These are phyloP conservation scores for Salvelinus sp. DNA, from an alignment of 2,113 vertebrate species.

Conservation along the genomic window DNA sequence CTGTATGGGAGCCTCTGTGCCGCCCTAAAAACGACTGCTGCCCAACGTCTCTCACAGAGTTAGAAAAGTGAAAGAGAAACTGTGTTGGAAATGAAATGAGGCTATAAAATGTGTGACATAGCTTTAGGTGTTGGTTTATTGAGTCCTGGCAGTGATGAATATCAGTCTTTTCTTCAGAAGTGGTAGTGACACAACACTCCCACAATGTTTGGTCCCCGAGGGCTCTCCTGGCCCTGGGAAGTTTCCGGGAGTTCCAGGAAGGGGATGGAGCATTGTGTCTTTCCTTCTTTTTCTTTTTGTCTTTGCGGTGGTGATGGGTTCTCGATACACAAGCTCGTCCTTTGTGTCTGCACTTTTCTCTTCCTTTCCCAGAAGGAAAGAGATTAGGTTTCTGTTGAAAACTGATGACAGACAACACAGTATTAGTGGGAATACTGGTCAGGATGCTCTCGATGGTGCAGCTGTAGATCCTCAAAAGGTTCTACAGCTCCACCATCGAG, in stretches of 20 bases:
- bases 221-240: conserved; percentile 22
- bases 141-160: too few species aligned
- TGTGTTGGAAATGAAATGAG: neutral
- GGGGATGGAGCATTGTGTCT: conserved; percentile 31
- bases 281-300: conserved; percentile 26
- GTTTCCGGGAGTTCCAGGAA: conserved; percentile 43
- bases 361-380: conserved; percentile 30
- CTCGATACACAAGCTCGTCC: conserved; percentile 24
- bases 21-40: neutral
- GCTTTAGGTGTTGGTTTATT: too few species aligned
- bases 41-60: neutral
- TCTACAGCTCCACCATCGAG: too few species aligned
- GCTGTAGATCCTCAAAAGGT: too few species aligned
- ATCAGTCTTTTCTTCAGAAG: too few species aligned
- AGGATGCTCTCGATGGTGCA: neutral
- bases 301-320: conserved; percentile 2
- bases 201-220: conserved; percentile 14
- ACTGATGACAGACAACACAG: neutral
- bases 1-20: neutral
- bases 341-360: conserved; percentile 5
- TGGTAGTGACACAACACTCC: too few species aligned
- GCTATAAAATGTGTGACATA: too few species aligned
- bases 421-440: neutral
- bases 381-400: conserved; percentile 17
- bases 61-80: too few species aligned